Base-by-base conservation (phyloP, 1,140 invertebrate genomes). In the Notospermus geniculatus region DNA sequence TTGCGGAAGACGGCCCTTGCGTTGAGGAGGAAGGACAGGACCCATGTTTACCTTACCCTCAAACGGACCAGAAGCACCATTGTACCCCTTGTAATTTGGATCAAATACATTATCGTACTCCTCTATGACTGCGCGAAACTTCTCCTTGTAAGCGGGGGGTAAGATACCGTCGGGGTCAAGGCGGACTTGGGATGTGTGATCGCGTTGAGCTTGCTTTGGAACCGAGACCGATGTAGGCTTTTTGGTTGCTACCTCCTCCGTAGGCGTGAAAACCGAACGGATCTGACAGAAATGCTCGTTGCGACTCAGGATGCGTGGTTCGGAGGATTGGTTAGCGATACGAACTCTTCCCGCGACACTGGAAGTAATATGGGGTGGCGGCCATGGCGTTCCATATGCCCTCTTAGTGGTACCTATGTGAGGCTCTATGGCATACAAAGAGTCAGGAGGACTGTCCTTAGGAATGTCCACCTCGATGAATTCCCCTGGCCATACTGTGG, bases 31-130 rank as follows among this genome's bases (percentile, higher is more conserved):
- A 58, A 60, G 66, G 9, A 62, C 62, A 22, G 63, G 65, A 19
- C 59, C 66, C 70, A 71, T 70, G 53, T 67, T 68, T 9, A 70
- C 64, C 13, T 59, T 46, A 1, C 61, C 60, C 54, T 70, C 43
- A 27, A 70, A 66, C 22, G 63, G 52, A n/a, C 67, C 60, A 36
- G 32, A 25, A 19, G 63, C 43, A 57, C 63, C 66, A 54, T 70
- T 70, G 29, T 70, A 72, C 13, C 63, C 67, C 13, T 56, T 32
- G 23, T 63, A 32, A 2, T 66, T 25, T 2, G 45, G 52, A 36
- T 62, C 41, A 27, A 67, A 71, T 11, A 69, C 61, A 27, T 43
- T 41, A 29, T 71, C 59, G 43, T 60, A 57, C 52, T 60, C 29
- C 28, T 22, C 28, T 30, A 54, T n/a, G 9, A 62, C n/a, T 28